These are phyloP conservation scores for Halocynthia roretzi DNA, from an alignment of 23 tunicate genomes.

Conservation along the genomic window DNA sequence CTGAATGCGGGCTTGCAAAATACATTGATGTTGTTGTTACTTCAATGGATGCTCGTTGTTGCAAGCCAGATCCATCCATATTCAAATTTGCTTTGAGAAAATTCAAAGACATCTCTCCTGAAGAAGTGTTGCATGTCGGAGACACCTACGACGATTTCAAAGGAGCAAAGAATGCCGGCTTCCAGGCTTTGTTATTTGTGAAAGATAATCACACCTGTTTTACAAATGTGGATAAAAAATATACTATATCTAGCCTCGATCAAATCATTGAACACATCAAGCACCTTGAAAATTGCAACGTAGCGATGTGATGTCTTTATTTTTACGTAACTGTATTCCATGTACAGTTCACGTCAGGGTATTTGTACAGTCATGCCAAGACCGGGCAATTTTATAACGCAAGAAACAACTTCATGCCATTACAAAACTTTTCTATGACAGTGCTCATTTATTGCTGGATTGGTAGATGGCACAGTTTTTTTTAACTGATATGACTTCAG, in stretches of 20 bases:
- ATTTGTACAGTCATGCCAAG: too few relatives aligned
- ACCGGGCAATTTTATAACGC: background rate
- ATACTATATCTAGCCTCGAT: too few relatives aligned
- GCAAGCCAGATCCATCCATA: constrained; percentile 37
- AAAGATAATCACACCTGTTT: too few relatives aligned
- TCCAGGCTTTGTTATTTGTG: constrained; percentile 8
- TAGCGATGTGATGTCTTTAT: too few relatives aligned
- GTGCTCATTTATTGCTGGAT: constrained; percentile 15
- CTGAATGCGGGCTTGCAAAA: background rate
- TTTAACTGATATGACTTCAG: background rate
- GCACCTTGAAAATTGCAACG: too few relatives aligned
- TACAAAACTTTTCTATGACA: background rate
- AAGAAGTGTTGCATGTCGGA: constrained; percentile 17
- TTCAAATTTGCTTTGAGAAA: constrained; percentile 34
- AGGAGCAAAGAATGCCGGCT: constrained; percentile 12
- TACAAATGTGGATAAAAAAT: too few relatives aligned
- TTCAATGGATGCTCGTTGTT: constrained; percentile 28
- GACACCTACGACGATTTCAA: constrained; percentile 12
- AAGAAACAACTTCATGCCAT: background rate
- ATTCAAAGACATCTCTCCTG: background rate
- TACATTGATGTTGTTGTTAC: constrained; percentile 41
- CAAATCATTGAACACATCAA: too few relatives aligned
- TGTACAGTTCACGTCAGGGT: too few relatives aligned
- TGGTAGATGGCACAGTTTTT: constrained; percentile 9
- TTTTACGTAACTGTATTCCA: too few relatives aligned